Evolutionary conservation across 2,113 vertebrate genomes (phyloP).

Genomic region (Regulus satrapa): DNA sequence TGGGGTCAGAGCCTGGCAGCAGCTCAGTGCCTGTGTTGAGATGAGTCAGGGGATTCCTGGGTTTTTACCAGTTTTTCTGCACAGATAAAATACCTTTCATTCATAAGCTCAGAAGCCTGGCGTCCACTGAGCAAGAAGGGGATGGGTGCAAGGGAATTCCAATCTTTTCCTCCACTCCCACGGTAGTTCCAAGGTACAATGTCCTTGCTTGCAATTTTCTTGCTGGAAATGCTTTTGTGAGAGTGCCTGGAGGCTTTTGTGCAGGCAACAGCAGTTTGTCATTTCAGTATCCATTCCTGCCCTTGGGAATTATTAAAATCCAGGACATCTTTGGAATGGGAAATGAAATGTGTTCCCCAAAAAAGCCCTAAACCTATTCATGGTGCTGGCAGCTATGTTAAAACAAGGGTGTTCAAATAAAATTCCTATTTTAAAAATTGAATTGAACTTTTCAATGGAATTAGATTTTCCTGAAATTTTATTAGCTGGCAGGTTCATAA

Average conservation of each 20-base stretch:
- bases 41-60: neutral
- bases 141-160: neutral
- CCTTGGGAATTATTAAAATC: conserved; percentile 48
- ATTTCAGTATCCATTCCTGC: neutral
- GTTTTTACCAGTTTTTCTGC: neutral
- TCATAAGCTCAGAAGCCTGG: neutral
- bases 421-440: conserved; percentile 11
- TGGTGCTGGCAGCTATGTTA: neutral
- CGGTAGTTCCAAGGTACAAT: neutral
- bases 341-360: conserved; percentile 13
- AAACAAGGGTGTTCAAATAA: conserved; percentile 16
- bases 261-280: neutral
- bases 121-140: neutral
- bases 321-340: neutral
- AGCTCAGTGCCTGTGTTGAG: too few species aligned
- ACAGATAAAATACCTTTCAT: neutral
- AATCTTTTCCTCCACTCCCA: neutral
- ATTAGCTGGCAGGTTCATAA: conserved; percentile 49
- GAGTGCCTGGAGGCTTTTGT: neutral
- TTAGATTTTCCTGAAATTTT: conserved; percentile 34
- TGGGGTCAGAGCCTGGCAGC: too few species aligned
- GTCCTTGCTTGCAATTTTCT: neutral
- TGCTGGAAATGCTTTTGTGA: neutral
- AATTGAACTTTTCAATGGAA: conserved; percentile 41
- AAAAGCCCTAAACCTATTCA: neutral